Base-by-base conservation (phyloP, 1,140 invertebrate genomes). In the Lineus longissimus region DNA sequence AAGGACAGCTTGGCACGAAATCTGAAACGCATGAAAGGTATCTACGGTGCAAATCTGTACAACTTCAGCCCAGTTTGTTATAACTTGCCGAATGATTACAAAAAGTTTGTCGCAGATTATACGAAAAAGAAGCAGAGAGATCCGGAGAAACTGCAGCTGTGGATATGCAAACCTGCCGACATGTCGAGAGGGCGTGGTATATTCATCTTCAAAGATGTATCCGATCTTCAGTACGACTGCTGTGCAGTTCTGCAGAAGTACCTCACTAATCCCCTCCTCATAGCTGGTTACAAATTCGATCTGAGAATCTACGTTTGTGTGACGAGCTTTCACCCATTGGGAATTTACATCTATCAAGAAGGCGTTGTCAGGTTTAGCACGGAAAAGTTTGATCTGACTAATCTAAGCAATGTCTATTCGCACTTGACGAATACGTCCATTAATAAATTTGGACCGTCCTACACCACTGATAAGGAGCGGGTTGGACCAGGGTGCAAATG, bases 391-490 rank as follows among this genome's bases (percentile, higher is more conserved):
- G 88, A 89, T 77, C 88, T 89, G 0, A 88, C 91, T 71, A 60
- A 56, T 55, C 76, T 95, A 41, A 87, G 89, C 63, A 94, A 95
- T 74, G 88, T 89, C 67, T 95, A 91, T 78, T 87, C 92, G 11
- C 94, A 96, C 81, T 81, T 95, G 29, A 95, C 93, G 0, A 95
- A 96, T 78, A 91, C 90, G 47, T 93, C 87, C 67, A 88, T 86
- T 73, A 95, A 90, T 85, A 94, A 87, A 86, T 85, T 86, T 78
- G 90, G 83, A 30, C 90, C 91, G 0, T 85, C 88, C 2, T 93
- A 92, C 73, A 86, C 86, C 0, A 86, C 88, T 70, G 90, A 90
- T 76, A 94, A 93, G 61, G 91, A 71, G 86, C 87, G 74, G 88
- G 90, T 92, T 80, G 82, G 76, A 78, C 7, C 69, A 88, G 86